Percentiles rank a stretch among this genome's conserved stretches.
phyloP scores from a whole-genome alignment of 1,140 invertebrate genomes.

The Drosophila kanapiae region DNA sequence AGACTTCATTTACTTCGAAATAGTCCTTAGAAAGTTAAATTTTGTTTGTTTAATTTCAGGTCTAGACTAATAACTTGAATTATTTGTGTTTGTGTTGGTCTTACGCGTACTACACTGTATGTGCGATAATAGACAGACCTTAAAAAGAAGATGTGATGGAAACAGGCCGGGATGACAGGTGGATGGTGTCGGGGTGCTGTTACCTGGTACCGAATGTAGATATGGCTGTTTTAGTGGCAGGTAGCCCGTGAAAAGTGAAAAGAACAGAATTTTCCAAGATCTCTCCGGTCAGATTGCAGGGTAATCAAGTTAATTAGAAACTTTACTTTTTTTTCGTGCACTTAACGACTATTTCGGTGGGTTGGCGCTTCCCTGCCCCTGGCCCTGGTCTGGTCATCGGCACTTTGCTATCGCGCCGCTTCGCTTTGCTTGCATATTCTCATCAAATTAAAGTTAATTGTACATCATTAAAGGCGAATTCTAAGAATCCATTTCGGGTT shows the following conservation, averaged over 20 bases:
- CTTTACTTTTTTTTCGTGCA: constrained; percentile 45
- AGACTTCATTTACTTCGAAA: too few species aligned
- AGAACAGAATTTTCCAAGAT: constrained; percentile 61
- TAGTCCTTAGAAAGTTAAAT: too few species aligned
- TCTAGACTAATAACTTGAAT: neutral
- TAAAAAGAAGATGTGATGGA: constrained; percentile 6
- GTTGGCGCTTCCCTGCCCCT: constrained; percentile 15
- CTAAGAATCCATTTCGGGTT: constrained; percentile 72
- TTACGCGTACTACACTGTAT: constrained; percentile 5
- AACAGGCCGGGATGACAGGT: constrained; percentile 5
- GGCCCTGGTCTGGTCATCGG: constrained; percentile 25
- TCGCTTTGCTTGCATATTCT: constrained; percentile 79
- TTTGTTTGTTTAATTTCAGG: too few species aligned
- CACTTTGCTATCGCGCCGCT: constrained; percentile 36
- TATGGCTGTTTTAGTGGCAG: constrained; percentile 8
- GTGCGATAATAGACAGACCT: neutral
- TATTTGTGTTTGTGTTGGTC: too few species aligned
- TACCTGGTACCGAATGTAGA: neutral
- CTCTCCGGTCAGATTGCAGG: constrained; percentile 49
- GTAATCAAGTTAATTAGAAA: constrained; percentile 77
- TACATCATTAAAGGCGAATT: constrained; percentile 77
- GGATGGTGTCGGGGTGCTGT: neutral
- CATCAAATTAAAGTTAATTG: constrained; percentile 80
- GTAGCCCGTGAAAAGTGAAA: constrained; percentile 50
- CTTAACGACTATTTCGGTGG: constrained; percentile 41